These are phyloP conservation scores for Henricia sp. DNA, from an alignment of 53 echinoderm and acorn worm genomes.

Conservation along the genomic window DNA sequence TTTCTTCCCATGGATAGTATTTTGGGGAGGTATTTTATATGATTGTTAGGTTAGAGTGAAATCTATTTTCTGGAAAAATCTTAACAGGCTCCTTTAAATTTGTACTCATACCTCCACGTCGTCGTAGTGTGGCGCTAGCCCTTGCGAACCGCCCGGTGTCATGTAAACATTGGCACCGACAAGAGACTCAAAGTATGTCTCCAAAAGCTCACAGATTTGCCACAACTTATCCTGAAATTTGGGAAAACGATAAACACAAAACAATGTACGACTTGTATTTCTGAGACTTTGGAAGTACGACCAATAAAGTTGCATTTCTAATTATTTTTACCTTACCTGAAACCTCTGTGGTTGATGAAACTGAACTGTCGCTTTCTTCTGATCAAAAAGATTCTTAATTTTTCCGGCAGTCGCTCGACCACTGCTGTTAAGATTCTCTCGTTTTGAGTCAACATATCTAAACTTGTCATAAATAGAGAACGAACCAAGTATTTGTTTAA, in stretches of 20 bases:
- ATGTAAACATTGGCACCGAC: slow-evolving; percentile 98
- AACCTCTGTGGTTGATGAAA: slow-evolving; percentile 96
- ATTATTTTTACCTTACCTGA: slow-evolving; percentile 76
- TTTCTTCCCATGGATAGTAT: no score
- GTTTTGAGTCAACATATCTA: slow-evolving; percentile 44
- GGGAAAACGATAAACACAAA: not conserved
- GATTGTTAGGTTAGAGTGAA: no score
- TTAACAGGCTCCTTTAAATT: no score
- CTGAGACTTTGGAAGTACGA: not conserved
- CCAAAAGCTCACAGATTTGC: slow-evolving; percentile 79
- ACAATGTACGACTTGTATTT: not conserved
- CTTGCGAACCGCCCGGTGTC: slow-evolving; percentile 88
- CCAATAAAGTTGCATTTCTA: not conserved
- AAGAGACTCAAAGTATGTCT: slow-evolving; percentile 78
- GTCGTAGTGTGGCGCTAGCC: slow-evolving; percentile 95
- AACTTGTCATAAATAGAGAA: no score
- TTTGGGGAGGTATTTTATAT: no score
- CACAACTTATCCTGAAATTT: slow-evolving; percentile 74
- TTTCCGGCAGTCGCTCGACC: slow-evolving; percentile 63
- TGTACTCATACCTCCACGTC: slow-evolving; percentile 99
- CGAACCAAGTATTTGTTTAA: no score
- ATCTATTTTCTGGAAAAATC: no score
- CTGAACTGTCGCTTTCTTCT: slow-evolving; percentile 81
- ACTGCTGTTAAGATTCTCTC: slow-evolving; percentile 53
- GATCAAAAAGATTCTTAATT: slow-evolving; percentile 71